Evolutionary conservation across 2,888 invertebrate species (phyloP).

Genomic region (Nasonovia ribisnigri): DNA sequence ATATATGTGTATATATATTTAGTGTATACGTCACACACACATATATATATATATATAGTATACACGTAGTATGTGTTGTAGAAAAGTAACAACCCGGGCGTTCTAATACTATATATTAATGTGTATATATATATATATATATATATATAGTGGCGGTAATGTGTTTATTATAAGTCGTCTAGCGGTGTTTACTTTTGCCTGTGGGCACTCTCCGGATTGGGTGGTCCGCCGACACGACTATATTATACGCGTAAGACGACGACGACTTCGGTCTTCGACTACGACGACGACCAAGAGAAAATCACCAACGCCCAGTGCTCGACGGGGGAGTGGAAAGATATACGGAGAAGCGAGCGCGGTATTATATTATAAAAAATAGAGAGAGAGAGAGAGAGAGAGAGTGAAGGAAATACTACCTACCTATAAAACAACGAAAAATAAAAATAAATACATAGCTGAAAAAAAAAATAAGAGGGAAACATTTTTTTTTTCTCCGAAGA

Average conservation of each 20-base stretch:
- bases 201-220: conserved; percentile 58
- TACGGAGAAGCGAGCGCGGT: background rate
- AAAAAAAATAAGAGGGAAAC: conserved; percentile 39
- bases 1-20: background rate
- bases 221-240: conserved; percentile 38
- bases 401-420: conserved; percentile 1
- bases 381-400: background rate
- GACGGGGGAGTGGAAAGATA: background rate
- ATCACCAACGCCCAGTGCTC: conserved; percentile 22
- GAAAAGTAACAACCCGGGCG: conserved; percentile 35
- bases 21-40: background rate
- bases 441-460: conserved; percentile 32
- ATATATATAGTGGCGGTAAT: conserved; percentile 19
- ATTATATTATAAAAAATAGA: background rate
- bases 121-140: background rate
- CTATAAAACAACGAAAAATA: conserved; percentile 38
- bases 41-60: background rate
- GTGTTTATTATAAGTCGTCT: conserved; percentile 42
- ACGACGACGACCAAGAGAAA: conserved; percentile 39
- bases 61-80: background rate
- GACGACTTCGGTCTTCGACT: background rate
- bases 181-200: conserved; percentile 56
- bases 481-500: conserved; percentile 20
- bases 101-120: conserved; percentile 8
- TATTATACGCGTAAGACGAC: background rate